These are phyloP conservation scores for Stomatorhinus walkeri DNA, from an alignment of 2,797 vertebrate genomes.

Conservation along the genomic window DNA sequence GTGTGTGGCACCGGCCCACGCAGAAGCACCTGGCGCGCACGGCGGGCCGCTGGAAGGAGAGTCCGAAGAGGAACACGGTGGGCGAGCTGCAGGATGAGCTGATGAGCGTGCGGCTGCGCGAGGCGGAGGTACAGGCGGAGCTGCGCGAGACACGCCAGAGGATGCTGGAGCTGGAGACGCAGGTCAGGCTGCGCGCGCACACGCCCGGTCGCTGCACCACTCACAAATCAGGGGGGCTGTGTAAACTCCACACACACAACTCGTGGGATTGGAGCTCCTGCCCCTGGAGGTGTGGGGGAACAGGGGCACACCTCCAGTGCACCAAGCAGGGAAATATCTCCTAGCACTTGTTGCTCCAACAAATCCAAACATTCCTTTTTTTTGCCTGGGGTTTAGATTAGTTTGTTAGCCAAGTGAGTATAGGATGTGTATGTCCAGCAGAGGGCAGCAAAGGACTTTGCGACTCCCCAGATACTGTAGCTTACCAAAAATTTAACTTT, in stretches of 20 bases:
- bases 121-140: constrained; percentile 90
- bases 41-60: constrained; percentile 87
- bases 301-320: neutral
- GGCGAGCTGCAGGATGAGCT: constrained; percentile 92
- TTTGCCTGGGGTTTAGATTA: neutral
- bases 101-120: constrained; percentile 84
- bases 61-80: constrained; percentile 75
- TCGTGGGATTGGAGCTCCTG: neutral
- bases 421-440: constrained; percentile 27
- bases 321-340: neutral
- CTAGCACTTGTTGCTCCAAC: neutral
- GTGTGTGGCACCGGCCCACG: neutral
- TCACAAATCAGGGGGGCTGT: neutral
- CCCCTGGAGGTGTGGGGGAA: neutral
- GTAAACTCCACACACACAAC: neutral
- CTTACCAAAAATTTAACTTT: neutral
- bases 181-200: constrained; percentile 58
- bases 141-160: constrained; percentile 84
- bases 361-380: neutral
- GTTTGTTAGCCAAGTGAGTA: neutral
- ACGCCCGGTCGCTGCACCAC: neutral
- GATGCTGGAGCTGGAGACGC: constrained; percentile 89
- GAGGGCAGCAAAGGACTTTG: constrained; percentile 44
- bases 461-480: neutral
- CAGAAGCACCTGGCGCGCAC: constrained; percentile 88